A percentile compares a stretch with the other conserved stretches of the same genome.
Conservation (phyloP, 2,797 vertebrate species). For the Ceryle rudis region DNA sequence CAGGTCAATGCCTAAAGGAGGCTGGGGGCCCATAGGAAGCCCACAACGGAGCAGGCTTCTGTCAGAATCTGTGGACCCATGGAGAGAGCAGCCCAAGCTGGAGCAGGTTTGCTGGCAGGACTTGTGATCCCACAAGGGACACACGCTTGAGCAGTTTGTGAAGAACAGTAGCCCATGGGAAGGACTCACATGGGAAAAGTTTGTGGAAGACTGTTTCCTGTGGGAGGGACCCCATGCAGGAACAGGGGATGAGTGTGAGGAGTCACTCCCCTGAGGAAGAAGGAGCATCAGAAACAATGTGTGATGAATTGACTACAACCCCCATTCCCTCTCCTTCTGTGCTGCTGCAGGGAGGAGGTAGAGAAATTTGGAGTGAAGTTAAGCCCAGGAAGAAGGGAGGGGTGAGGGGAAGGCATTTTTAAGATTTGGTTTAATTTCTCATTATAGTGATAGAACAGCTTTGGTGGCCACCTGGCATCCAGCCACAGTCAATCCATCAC, state of each 20-base stretch:
- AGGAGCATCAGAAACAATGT: not conserved
- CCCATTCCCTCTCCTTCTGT: not conserved
- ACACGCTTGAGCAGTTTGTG: rapidly evolving
- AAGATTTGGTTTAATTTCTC: not conserved
- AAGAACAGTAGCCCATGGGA: not conserved
- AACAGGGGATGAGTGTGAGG: too few species aligned
- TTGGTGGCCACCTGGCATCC: not conserved
- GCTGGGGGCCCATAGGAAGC: not conserved
- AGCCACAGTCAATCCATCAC: too few species aligned
- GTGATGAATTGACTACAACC: not conserved
- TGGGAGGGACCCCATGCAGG: too few species aligned
- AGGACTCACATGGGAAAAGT: not conserved
- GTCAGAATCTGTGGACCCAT: not conserved
- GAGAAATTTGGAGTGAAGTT: not conserved
- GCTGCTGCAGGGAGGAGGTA: not conserved
- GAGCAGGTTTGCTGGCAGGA: not conserved
- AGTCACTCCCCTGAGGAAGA: not conserved
- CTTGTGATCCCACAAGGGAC: not conserved
- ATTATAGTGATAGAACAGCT: not conserved
- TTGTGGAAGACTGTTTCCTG: too few species aligned
- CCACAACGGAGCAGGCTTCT: not conserved
- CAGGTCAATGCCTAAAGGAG: not conserved
- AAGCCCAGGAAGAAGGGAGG: not conserved
- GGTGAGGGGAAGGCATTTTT: not conserved
- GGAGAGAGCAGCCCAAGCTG: not conserved